A percentile compares a stretch with the other conserved stretches of the same genome.
phyloP scores from a whole-genome alignment of 2,797 vertebrate genomes.

The Spinibarbus caldwelli region DNA sequence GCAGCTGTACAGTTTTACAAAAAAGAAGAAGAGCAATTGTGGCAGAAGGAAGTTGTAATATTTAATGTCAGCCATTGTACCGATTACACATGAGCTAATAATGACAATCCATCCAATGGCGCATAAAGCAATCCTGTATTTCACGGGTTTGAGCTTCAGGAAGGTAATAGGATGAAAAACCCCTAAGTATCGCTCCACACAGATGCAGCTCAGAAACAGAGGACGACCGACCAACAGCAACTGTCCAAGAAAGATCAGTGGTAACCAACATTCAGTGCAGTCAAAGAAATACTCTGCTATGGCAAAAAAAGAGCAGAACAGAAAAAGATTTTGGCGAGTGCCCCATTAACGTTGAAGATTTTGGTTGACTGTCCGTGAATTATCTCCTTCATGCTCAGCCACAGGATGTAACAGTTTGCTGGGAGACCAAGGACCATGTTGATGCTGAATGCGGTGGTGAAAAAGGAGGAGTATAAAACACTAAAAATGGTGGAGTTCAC shows the following conservation, averaged over 20 bases:
- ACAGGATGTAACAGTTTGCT: conserved; percentile 1
- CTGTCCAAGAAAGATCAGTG: background rate
- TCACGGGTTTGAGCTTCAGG: conserved; percentile 29
- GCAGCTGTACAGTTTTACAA: conserved; percentile 2
- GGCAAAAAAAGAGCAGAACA: background rate
- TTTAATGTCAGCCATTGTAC: background rate
- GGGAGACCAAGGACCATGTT: background rate
- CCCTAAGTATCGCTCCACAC: background rate
- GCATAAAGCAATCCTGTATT: background rate
- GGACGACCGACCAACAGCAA: background rate
- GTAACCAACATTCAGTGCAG: background rate
- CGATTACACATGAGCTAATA: background rate
- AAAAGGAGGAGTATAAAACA: background rate
- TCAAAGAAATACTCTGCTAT: background rate
- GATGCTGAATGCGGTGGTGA: background rate
- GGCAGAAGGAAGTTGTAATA: background rate
- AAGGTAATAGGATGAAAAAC: conserved; percentile 28
- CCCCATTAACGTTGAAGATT: background rate
- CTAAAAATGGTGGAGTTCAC: background rate
- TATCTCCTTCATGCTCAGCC: background rate
- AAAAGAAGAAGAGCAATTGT: background rate
- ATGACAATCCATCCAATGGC: background rate
- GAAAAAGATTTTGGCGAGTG: background rate
- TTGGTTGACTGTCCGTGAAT: background rate
- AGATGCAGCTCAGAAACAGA: conserved; percentile 6